Conservation (phyloP, 1,140 invertebrate species). For the Thaumetopoea pityocampa region DNA sequence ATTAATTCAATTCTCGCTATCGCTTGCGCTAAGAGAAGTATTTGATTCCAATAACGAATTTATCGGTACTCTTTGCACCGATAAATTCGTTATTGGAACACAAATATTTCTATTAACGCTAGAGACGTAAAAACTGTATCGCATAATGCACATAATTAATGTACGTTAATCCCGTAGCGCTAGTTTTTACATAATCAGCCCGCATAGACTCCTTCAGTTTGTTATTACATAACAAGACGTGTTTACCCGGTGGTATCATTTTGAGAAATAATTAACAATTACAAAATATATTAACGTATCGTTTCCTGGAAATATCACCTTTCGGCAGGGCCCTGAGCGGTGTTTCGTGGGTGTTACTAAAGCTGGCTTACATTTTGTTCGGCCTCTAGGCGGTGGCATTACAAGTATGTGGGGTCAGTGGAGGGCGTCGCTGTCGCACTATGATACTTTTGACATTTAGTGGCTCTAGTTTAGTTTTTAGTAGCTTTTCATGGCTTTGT, state of each 20-base stretch:
- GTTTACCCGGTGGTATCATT: conserved; percentile 13
- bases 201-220: background rate
- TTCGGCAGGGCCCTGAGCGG: conserved; percentile 7
- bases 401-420: conserved; percentile 2
- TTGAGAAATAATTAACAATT: conserved; percentile 19
- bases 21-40: no score
- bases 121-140: background rate
- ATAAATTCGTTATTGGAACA: no score
- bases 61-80: no score
- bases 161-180: no score
- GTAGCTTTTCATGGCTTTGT: no score
- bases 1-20: no score
- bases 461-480: background rate
- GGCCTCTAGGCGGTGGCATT: conserved; percentile 17
- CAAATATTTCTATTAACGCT: background rate
- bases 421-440: background rate
- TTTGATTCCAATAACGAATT: no score
- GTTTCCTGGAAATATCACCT: conserved; percentile 19
- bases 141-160: no score
- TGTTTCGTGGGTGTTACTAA: conserved; percentile 6
- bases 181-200: background rate
- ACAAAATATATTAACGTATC: conserved; percentile 13
- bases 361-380: conserved; percentile 14
- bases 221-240: conserved; percentile 15
- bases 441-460: background rate